Evolutionary conservation across 2,888 invertebrate genomes (phyloP), one percentile per base, ranked within the genome.

Genomic region (Galerucella calmariensis): DNA sequence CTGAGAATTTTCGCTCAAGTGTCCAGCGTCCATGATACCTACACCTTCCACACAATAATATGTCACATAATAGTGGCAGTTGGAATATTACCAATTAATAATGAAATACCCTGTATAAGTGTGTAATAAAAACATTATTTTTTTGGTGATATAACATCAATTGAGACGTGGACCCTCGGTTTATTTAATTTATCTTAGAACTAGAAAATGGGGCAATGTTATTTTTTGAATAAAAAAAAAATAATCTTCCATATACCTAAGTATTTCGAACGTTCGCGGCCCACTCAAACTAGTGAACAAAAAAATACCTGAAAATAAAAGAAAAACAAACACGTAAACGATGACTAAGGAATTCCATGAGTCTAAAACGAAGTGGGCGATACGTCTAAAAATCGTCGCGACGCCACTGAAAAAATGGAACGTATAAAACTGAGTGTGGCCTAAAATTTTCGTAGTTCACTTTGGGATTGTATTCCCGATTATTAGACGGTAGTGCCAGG

Each of bases 371-470:
- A 70, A 58, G 83, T 83, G 78, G 82, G 83, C 81, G 35, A 41
- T 9, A 41, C 35, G 83, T 56, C 73, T 56, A 59, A 72, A 77
- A 73, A 70, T 24, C 35, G 27, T 35, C 76, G 80, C 81, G 81
- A 78, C 85, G 84, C 84, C 81, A 83, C 83, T 82, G 84, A 79
- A 81, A 81, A 84, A 83, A 83, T 82, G 82, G 82, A 81, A 82
- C 82, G 81, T 85, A 85, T 85, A 85, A 85, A 83, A 85, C 84
- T 81, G 82, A 80, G 79, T 78, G 80, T 73, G 77, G 74, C 77
- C 77, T 79, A 81, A 83, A 83, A 81, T 80, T 77, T 79, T 79
- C 81, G 80, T 84, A 84, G 84, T 84, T 83, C 80, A 83, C 81
- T 82, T 82, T 82, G 78, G 81, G 79, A 79, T 77, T 79, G 77